Base-by-base conservation (phyloP, 1,140 invertebrate species). In the Tetramorium alpestre region DNA sequence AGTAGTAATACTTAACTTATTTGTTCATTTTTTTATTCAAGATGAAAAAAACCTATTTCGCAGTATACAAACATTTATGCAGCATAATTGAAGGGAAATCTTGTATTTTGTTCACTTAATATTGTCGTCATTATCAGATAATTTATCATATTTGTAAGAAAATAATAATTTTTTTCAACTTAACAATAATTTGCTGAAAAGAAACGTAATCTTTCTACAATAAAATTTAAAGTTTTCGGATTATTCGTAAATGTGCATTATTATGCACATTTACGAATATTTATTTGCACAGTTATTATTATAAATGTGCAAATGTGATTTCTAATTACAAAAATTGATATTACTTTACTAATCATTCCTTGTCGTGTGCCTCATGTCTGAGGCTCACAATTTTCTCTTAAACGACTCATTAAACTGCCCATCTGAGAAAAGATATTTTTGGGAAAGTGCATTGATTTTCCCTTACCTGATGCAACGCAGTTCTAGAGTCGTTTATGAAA, bases 1-100 rank as follows among this genome's bases (percentile, higher is more conserved):
- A 25, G 16, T 49, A n/a, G 8, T 67, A 75, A 54, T 78, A 82
- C 28, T n/a, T 58, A 33, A 69, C 54, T 72, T 84, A 22, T 85
- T 76, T 62, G 10, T 7, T 33, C 28, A 47, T 25, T 64, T 85
- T 25, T 49, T 64, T 65, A 60, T 44, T 7, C 18, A 47, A 54
- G 28, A 56, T 33, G 1, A 65, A 16, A n/a, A 38, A 77, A 41
- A 49, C 18, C 41, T 51, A 49, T 62, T 62, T 64, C 8, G 56
- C 25, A 64, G 28, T n/a, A 41, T 16, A 41, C 28, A 65, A 60
- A 33, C 10, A 13, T 33, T 47, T 22, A 33, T 16, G 18, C 18
- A 38, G 58, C 11, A 25, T 18, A 62, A 62, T 64, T 77, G n/a
- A 58, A 7, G 4, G 22, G 18, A 65, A 78, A 65, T 22, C 16